Base-by-base conservation (phyloP, 2,888 invertebrate species). In the Clanis bilineata region DNA sequence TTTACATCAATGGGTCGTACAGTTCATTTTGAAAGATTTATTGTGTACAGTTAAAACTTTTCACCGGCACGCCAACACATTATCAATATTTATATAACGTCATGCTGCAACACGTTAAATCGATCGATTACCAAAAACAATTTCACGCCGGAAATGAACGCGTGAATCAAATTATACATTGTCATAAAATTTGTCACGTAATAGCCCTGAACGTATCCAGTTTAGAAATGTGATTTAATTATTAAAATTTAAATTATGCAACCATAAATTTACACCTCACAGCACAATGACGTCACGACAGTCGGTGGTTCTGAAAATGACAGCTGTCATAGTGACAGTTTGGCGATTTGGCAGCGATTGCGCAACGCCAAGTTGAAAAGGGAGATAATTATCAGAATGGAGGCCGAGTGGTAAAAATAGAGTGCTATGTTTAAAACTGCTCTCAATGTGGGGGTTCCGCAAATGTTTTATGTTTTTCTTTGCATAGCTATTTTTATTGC, bases 81-180 rank as follows among this genome's bases (percentile, higher is more conserved):
- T 51, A 32, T 32, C 51, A 51, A 51, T 51, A 51, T 51, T 51
- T 51, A 51, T 51, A 51, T 51, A 18, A 51, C 45, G 45, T 57
- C 45, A 38, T 36, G 45, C 36, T 38, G 45, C 22, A 57, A 57
- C 45, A 36, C 22, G 68, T 66, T 62, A 69, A 70, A 62, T 32
- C 57, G 18, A 28, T 56, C 60, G 66, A 72, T 72, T 71, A 72
- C 76, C 74, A 63, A 74, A 79, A 76, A 67, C 66, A 77, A 78
- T 70, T 69, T 66, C 64, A 71, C 74, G 72, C 82, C 86, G 85
- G 85, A 86, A 84, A 72, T 69, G 62, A 67, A 65, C 66, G 73
- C 83, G 76, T 81, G 80, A 81, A 80, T 71, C 66, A 77, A 84
- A 81, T 86, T 69, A 80, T 76, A 74, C 81, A 79, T 83, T 80